phyloP scores from a whole-genome alignment of 2,888 invertebrate species.

The Nebria salina region DNA sequence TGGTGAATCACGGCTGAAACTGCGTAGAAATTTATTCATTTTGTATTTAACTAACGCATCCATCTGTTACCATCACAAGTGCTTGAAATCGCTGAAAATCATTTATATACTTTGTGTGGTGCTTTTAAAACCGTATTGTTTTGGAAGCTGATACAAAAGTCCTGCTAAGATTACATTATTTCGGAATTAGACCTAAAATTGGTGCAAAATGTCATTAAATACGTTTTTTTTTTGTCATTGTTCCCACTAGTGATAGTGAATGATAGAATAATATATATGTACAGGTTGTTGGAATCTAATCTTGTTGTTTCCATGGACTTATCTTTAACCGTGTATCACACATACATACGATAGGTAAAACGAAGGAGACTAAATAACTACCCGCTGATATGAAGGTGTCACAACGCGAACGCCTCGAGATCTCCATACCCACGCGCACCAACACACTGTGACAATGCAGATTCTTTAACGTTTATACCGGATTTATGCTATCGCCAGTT shows the following conservation, averaged over 20 bases:
- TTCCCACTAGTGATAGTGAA: background rate
- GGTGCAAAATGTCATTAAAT: background rate
- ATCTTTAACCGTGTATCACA: background rate
- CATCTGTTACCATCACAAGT: background rate
- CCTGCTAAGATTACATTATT: background rate
- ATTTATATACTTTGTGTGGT: background rate
- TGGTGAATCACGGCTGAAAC: background rate
- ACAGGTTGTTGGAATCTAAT: conserved; percentile 1
- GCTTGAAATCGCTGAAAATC: background rate
- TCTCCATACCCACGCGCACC: background rate
- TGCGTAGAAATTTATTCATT: background rate
- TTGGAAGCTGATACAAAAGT: background rate
- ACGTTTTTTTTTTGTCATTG: background rate
- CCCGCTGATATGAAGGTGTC: conserved; percentile 1
- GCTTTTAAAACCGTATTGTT: background rate
- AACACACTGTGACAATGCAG: background rate
- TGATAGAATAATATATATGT: background rate
- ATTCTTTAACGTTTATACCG: background rate
- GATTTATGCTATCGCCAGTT: background rate
- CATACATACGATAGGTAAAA: background rate
- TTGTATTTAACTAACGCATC: background rate
- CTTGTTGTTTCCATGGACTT: background rate
- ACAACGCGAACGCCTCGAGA: background rate
- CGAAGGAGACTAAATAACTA: conserved; percentile 1
- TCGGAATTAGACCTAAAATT: background rate